Evolutionary conservation across 2,797 vertebrate species (phyloP), one percentile per base, ranked within the genome.

Genomic region (Holocentrus rufus): DNA sequence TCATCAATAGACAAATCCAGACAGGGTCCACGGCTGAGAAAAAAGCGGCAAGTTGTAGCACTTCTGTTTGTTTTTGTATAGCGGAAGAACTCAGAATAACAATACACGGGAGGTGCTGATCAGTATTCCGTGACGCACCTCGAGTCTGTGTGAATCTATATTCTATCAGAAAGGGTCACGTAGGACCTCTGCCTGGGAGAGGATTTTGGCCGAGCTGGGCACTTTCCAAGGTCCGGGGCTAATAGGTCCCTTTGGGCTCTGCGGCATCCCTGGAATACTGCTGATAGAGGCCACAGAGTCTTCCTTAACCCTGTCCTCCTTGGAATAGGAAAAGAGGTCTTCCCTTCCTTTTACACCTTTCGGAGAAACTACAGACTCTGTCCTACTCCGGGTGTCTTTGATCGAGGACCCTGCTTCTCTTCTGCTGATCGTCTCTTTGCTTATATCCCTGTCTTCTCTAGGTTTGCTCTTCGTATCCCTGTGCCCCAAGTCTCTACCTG

Each of bases 191-290:
- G 83, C 91, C 58, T 85, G 62, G 25, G 94, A 84, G 65, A 94
- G 87, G 88, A 95, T 95, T 91, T 89, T 95, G 42, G 80, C 94
- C 34, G 93, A 90, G 69, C 91, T 91, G 4, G 96, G 96, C 27
- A 96, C 92, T 89, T 95, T 97, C 97, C 97, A 98, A 7, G 95
- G 94, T 20, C 95, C 95, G 0, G 96, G 94, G 72, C 91, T 93
- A 68, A 96, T 88, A 0, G 90, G 88, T 18, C 90, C 79, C 88
- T 92, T 95, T 84, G 88, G 93, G 59, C 79, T 91, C 65, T 76
- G 77, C 7, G 7, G 63, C 60, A 69, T 25, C 80, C 86, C 90
- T 70, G 83, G 83, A 0, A 77, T 73, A 62, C 86, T 91, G 46
- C 89, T 85, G 42, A 63, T 15, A 57, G 81, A 76, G 82, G 84